Evolutionary conservation across 2,113 vertebrate genomes (phyloP), one percentile per base, ranked within the genome.

Genomic region (Sapayoa aenigma): DNA sequence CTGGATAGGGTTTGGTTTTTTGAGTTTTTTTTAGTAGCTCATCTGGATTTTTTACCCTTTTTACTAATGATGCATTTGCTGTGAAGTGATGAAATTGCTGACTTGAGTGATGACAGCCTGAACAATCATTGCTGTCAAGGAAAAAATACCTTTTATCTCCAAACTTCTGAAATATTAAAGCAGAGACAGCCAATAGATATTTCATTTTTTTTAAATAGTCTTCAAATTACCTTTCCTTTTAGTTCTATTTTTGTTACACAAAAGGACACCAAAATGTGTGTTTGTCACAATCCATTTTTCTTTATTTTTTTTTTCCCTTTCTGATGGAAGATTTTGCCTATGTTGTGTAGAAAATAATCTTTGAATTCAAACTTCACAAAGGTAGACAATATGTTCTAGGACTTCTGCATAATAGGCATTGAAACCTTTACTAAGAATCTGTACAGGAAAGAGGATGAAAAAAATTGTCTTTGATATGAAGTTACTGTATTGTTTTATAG

Each of bases 151-250:
- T 94, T 95, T 93, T 82, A 93, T 95, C 72, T 91, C 55, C 14
- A 88, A 89, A 89, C 23, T 84, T 93, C 75, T 94, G 65, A 97
- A 96, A 91, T 96, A 94, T 95, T 96, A 91, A 95, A 95, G 85
- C 21, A 86, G 24, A 95, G 42, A 78, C 46, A 93, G 27, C 25
- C 49, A 75, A 75, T 42, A 95, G 44, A 44, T 71, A 62, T 69
- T 90, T 91, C 18, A 10, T 53, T 89, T 77, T 88, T 79, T 91
- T 59, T 2, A 20, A 93, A 75, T 60, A 56, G 42, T 14, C 44
- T 91, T 87, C 52, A 80, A 95, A 94, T 88, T 95, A 86, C 52
- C 25, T 72, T 87, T 92, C 23, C 9, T 68, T 91, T 93, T 87
- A 90, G 71, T 75, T 94, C 50, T 82, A 76, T 86, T 94, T 93